Evolutionary conservation across 2,113 vertebrate genomes (phyloP), one percentile per base, ranked within the genome.

Genomic region (Rhombomys opimus): DNA sequence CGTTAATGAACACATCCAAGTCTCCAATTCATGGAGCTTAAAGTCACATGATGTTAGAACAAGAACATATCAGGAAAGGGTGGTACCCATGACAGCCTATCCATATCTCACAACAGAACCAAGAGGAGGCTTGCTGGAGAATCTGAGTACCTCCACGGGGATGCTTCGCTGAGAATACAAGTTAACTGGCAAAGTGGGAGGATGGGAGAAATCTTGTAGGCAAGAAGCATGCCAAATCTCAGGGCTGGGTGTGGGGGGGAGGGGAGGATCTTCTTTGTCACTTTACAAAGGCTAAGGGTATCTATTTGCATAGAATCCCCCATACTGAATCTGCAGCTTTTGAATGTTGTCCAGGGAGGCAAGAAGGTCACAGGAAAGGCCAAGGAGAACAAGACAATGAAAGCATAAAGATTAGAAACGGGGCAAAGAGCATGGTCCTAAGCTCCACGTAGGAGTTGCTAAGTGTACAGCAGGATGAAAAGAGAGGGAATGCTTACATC

Each of bases 321-420:
- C 25, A 54, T 6, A 52, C 41, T 57, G 30, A 68, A 76, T 80
- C 50, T 87, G 50, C n/a, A 87, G 57, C 67, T 87, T 80, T n/a
- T 65, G 85, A 84, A 94, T 46, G 9, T 57, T 30, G 68, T 81
- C 54, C 46, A 77, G 11, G 30, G 27, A 72, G 23, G 32, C 38
- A 87, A 86, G 63, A 75, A 78, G 82, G 41, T 25, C 13, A 12
- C 2, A 85, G 38, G 68, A 93, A 27, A 91, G 80, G 87, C 23
- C 14, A 93, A 46, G 11, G 54, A 63, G 57, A 94, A 61, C 4
- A 91, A 61, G 65, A 13, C 80, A 27, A 25, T 81, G 15, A 91
- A 57, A 15, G 57, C 1, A n/a, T 67, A 73, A 91, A 85, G 91
- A 61, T 63, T 70, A 75, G 67, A 94, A 93, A 91, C 57, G 76